These are phyloP conservation scores for Pangasianodon hypophthalmus DNA, from an alignment of 2,113 vertebrate genomes.

Conservation along the genomic window DNA sequence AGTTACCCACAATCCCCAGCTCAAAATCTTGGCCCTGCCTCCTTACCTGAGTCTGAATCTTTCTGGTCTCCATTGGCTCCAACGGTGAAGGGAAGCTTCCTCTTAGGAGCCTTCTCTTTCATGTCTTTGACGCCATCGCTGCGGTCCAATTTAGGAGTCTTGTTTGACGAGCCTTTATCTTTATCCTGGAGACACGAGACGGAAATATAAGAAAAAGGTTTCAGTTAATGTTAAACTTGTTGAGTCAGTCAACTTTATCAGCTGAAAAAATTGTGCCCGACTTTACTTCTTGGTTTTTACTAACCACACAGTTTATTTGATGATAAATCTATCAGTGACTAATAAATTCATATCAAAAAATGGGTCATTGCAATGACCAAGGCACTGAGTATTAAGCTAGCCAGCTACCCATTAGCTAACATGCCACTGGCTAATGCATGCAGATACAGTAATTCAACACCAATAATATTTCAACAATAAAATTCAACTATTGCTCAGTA, in stretches of 20 bases:
- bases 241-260: neutral
- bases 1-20: slow-evolving; percentile 36
- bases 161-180: slow-evolving; percentile 98
- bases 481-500: neutral
- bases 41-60: slow-evolving; percentile 94
- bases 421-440: neutral
- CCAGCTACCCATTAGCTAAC: neutral
- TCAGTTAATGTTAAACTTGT: neutral
- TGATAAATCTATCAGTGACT: neutral
- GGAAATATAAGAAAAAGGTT: neutral
- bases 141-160: slow-evolving; percentile 97
- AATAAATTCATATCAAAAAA: neutral
- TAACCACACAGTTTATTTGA: neutral
- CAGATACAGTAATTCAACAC: neutral
- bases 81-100: slow-evolving; percentile 96
- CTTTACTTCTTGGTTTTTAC: neutral
- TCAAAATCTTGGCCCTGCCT: neutral
- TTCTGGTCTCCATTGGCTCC: slow-evolving; percentile 99
- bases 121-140: slow-evolving; percentile 97
- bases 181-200: slow-evolving; percentile 82
- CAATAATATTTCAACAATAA: neutral
- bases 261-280: neutral
- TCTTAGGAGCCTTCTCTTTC: slow-evolving; percentile 94
- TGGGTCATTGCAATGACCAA: neutral
- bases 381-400: neutral